Evolutionary conservation across 2,888 invertebrate genomes (phyloP), one percentile per base, ranked within the genome.

Genomic region (Amphipyra tragopoginis): DNA sequence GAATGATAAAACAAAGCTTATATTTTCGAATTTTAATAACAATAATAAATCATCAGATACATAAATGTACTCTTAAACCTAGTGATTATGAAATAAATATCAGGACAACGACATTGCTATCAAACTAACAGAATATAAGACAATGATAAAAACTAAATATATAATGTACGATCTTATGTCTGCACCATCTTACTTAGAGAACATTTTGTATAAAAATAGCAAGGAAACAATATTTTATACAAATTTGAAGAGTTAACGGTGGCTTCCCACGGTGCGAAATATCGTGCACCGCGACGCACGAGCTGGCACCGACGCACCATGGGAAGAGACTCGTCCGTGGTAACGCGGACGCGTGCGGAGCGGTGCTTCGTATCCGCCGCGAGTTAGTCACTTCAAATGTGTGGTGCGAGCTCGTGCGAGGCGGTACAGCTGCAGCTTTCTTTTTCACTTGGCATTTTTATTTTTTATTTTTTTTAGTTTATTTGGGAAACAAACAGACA

Each of bases 11-110:
- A 7, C 14, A 50, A n/a, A 13, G 10, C 7, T 7, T 6, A 2
- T 42, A 36, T 57, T 73, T 74, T 52, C 5, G 1, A 60, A 62
- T 70, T 77, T 77, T 77, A 77, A 65, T 79, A 77, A 75, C 65
- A 72, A 69, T 64, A 63, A 53, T 75, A 63, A 58, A 70, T 68
- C 56, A 65, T 63, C 65, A 66, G 70, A 73, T 73, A 75, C 50
- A 69, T 66, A 68, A 69, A 55, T 62, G 29, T 72, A 57, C 34
- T 56, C 79, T 79, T 77, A 77, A 40, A 57, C 59, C 70, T 79
- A 79, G 55, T 49, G 69, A 78, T 64, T 65, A 78, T 69, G 73
- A 75, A 79, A 77, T 77, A 77, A 77, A 77, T 77, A 77, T 65
- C 50, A 69, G 66, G 64, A 55, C 50, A 59, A 29, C 36, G 52